Evolutionary conservation across 92 coral and sea anemone genomes (phyloP), one percentile per base, ranked within the genome.

Genomic region (Porites divaricata): DNA sequence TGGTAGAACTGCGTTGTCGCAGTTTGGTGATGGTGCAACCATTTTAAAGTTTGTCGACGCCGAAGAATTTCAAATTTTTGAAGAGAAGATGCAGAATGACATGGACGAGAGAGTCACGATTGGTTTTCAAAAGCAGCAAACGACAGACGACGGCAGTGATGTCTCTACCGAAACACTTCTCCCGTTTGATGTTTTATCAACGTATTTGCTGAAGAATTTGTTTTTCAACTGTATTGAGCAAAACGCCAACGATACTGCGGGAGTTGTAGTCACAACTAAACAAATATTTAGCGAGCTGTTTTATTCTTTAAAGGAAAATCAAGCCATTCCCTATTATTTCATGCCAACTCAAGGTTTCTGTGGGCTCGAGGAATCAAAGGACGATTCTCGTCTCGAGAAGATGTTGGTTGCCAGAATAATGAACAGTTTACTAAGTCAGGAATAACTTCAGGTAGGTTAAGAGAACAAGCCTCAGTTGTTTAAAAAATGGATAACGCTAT

Each of bases 141-240:
- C 5, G n/a, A 19, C 8, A 17, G 51, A 72, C 16, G 80, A 74
- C 12, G 52, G 17, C 70, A 65, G 81, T 64, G 81, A 87, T 64
- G 75, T 67, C 11, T 78, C 71, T 12, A 71, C 63, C 16, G 75
- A 87, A 50, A 81, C 78, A 16, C 51, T 87, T 63, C 76, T 66
- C 14, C 90, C 90, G 6, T 76, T 63, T 54, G 19, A 81, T 28
- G 64, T 74, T 59, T 52, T 87, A 23, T 87, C 90, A 9, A 87
- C 90, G 15, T 81, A 87, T 59, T 68, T 81, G 63, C 65, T 87
- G 53, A 87, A 87, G 77, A 87, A 75, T 53, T 45, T 88, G 66
- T 88, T 88, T 62, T 88, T 88, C 62, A 76, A 88, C 63, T 88
- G 91, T 61, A 75, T 88, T 9, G 91, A 88, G 12, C 54, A 88